These are phyloP conservation scores for Peromyscus melanophrys DNA, from an alignment of 2,797 vertebrate species.

Conservation along the genomic window DNA sequence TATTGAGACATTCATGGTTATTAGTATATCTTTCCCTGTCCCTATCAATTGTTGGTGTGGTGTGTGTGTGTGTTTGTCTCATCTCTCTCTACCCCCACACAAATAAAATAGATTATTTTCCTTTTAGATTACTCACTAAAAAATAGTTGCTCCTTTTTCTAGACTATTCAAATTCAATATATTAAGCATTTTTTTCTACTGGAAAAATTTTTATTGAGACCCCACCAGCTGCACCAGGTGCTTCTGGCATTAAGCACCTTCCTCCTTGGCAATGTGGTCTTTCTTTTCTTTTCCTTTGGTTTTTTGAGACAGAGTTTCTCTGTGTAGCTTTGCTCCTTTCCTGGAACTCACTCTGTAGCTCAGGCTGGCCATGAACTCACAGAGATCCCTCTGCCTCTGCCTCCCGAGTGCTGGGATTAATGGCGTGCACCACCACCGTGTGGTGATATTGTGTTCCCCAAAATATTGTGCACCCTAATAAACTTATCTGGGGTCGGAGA, in stretches of 20 bases:
- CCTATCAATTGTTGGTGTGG: neutral
- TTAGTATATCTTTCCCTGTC: neutral
- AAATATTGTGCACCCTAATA: too few species aligned
- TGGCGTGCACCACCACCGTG: too few species aligned
- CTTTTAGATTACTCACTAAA: neutral
- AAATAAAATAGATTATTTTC: neutral
- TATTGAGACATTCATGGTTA: neutral
- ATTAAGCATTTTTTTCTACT: neutral
- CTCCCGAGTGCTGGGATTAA: too few species aligned
- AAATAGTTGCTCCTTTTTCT: slow-evolving; percentile 1
- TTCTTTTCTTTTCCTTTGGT: neutral
- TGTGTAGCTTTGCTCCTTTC: too few species aligned
- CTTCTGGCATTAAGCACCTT: neutral
- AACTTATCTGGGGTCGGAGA: too few species aligned
- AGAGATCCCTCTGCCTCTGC: too few species aligned
- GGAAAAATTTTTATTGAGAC: neutral
- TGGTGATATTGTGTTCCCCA: too few species aligned
- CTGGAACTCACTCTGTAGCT: too few species aligned
- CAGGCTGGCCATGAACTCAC: too few species aligned
- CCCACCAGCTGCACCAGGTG: neutral
- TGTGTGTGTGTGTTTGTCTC: neutral
- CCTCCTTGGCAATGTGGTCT: neutral
- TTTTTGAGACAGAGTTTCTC: too few species aligned
- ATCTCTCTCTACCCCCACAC: neutral
- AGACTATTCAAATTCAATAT: slow-evolving; percentile 30